Conservation (phyloP, 2,888 invertebrate species). For the Liodrosophila aerea region DNA sequence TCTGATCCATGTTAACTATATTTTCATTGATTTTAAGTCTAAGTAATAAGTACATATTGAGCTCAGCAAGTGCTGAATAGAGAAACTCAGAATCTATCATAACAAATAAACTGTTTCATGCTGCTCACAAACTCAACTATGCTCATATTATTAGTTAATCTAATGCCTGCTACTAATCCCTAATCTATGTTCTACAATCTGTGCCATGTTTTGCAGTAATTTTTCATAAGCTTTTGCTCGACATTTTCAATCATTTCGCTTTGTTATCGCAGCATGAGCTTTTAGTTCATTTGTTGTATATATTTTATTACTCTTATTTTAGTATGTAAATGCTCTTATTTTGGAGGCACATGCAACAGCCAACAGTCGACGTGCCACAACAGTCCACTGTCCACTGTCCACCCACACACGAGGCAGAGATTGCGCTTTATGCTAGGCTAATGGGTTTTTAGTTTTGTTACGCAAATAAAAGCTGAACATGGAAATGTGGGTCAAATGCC, state of each 20-base stretch:
- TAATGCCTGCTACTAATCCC: no score
- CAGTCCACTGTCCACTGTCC: constrained; percentile 32
- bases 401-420: constrained; percentile 41
- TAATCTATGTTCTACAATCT: constrained; percentile 1
- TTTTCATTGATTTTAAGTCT: no score
- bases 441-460: constrained; percentile 73
- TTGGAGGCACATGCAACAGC: constrained; percentile 45
- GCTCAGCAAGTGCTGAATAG: no score
- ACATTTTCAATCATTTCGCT: constrained; percentile 28
- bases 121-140: no score
- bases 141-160: no score
- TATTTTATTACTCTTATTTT: constrained; percentile 9
- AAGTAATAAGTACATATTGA: no score
- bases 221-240: constrained; percentile 16
- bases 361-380: no score
- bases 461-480: constrained; percentile 60
- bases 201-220: constrained; percentile 26
- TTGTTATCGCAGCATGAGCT: constrained; percentile 33
- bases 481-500: constrained; percentile 72
- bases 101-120: no score
- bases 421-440: constrained; percentile 63
- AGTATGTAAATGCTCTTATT: constrained; percentile 35
- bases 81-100: no score
- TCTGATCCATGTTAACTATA: no score
- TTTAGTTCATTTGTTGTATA: constrained; percentile 24